Evolutionary conservation across 2,888 invertebrate species (phyloP).

Genomic region (Tachina lurida): DNA sequence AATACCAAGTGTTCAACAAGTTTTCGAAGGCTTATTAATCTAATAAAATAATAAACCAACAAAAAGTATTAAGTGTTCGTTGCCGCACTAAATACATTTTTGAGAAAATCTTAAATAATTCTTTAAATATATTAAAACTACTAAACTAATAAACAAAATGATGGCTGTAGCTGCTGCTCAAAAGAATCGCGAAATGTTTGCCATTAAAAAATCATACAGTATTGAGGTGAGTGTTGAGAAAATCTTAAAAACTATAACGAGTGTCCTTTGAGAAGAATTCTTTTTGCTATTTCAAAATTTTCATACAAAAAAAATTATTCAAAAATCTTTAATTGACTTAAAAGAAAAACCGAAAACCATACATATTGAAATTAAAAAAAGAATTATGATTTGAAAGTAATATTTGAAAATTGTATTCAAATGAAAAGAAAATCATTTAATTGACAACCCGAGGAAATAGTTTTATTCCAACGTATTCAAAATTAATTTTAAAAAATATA

Average conservation of each 20-base stretch:
- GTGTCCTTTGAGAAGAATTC: background rate
- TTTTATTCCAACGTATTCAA: no score
- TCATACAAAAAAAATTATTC: background rate
- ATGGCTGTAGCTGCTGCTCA: constrained; percentile 96
- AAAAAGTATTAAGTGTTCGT: constrained; percentile 78
- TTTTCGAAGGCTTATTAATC: constrained; percentile 78
- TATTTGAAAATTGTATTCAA: no score
- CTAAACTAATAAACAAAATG: constrained; percentile 82
- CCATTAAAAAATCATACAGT: constrained; percentile 98
- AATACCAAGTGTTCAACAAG: constrained; percentile 73
- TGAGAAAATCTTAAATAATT: constrained; percentile 72
- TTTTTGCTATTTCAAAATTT: background rate
- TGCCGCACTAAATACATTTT: constrained; percentile 78
- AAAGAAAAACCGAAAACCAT: no score
- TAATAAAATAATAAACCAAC: constrained; percentile 45
- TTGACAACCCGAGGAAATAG: no score
- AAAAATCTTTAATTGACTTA: background rate
- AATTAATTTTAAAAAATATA: no score
- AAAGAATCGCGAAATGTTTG: constrained; percentile 97
- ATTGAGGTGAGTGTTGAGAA: constrained; percentile 91
- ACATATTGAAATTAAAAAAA: background rate
- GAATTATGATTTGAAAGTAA: no score
- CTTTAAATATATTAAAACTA: constrained; percentile 60
- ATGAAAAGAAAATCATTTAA: no score
- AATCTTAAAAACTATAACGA: background rate